A percentile compares a stretch with the other conserved stretches of the same genome.
Evolutionary conservation across 53 echinoderm and acorn worm species (phyloP).

Genomic region (Patiria pectinifera): DNA sequence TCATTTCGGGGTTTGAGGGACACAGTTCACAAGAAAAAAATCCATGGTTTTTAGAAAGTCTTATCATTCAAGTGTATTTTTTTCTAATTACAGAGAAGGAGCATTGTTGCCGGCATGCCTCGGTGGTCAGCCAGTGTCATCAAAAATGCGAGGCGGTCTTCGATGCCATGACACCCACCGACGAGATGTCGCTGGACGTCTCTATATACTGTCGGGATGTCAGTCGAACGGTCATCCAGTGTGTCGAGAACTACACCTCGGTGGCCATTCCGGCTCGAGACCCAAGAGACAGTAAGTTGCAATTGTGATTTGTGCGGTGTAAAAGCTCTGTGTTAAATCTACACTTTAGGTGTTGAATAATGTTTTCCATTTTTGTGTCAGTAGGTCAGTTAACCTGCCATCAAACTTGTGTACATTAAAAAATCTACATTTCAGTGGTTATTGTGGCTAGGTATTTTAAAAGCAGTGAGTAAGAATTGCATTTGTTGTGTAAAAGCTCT

Average conservation of each 20-base stretch:
- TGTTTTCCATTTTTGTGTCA: too few species aligned
- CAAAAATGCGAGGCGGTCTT: constrained; percentile 87
- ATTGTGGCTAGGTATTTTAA: neutral
- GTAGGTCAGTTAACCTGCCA: too few species aligned
- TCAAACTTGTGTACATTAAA: too few species aligned
- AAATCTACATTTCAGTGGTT: neutral
- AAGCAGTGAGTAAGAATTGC: neutral
- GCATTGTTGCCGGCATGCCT: constrained; percentile 80
- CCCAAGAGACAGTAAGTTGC: constrained; percentile 92
- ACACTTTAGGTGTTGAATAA: neutral
- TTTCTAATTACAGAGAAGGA: constrained; percentile 77
- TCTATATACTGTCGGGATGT: constrained; percentile 77
- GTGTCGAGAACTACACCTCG: constrained; percentile 89
- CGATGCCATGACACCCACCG: constrained; percentile 76
- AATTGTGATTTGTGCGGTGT: neutral
- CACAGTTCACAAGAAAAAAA: too few species aligned
- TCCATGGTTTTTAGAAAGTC: too few species aligned
- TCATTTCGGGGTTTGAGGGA: too few species aligned
- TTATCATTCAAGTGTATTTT: neutral
- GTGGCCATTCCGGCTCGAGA: constrained; percentile 74
- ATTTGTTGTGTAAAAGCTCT: neutral
- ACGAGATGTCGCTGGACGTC: constrained; percentile 77
- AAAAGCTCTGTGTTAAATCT: neutral
- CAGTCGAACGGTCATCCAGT: constrained; percentile 73
- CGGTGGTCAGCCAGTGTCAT: constrained; percentile 72